Evolutionary conservation across 2,113 vertebrate species (phyloP), one percentile per base, ranked within the genome.

Genomic region (Microcebus tavaratra): DNA sequence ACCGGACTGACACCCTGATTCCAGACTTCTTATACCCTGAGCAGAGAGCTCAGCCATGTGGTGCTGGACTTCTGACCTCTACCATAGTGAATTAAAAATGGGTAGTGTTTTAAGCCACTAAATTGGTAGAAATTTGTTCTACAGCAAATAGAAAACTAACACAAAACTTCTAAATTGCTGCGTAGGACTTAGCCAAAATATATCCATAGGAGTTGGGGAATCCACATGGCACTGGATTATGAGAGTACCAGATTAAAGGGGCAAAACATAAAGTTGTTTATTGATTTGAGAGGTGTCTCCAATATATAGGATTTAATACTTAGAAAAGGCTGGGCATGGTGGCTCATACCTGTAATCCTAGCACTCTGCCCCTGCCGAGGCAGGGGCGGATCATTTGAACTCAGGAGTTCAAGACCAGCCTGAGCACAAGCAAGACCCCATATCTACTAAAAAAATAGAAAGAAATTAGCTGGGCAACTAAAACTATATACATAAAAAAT

Each of bases 101-200:
- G 14, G 75, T 50, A 42, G 42, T 75, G 7, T 65, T 55, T 65
- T 65, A 79, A 65, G 36, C 55, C 15, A 65, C 29, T 67, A 53
- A 94, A 20, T 68, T 91, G 34, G 29, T 53, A 78, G 65, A 39
- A 95, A 55, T 67, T 92, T 91, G 25, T 72, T 90, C 76, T 78
- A 36, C 13, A 78, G 61, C 8, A 96, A 91, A 34, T 55, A 70
- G 45, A 90, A 90, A 95, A 57, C 11, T 23, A 87, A 79, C 27
- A 50, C 27, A 68, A 63, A 29, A 27, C 34, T 7, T 48, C 5
- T 7, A 80, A 50, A 72, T 29, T 91, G 23, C 68, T 79, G 2
- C 73, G 3, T 80, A 68, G 27, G 53, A 95, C 53, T 59, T 73
- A 45, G 34, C 67, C 34, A 75, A 88, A 95, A 79, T n/a, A 68